Conservation (phyloP, 2,888 invertebrate genomes). For the Cataglyphis cursor region DNA sequence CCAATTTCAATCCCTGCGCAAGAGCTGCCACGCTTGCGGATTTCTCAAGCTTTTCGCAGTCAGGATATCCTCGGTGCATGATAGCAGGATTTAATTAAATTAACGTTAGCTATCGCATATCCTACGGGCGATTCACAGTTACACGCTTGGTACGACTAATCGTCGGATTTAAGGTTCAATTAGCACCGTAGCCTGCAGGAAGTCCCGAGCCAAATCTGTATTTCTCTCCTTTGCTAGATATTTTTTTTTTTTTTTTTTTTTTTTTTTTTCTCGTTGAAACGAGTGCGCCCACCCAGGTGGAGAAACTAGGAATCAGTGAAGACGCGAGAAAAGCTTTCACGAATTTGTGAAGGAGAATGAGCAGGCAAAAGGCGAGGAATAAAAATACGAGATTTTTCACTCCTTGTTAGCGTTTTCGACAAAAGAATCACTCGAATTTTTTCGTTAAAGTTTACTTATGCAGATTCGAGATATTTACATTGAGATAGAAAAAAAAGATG, state of each 20-base stretch:
- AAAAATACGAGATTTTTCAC: conserved; percentile 18
- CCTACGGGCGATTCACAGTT: conserved; percentile 75
- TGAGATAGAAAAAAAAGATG: not conserved
- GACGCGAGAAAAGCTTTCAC: conserved; percentile 2
- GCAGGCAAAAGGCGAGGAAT: conserved; percentile 14
- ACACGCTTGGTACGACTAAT: conserved; percentile 77
- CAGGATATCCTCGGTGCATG: conserved; percentile 71
- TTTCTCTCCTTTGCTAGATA: conserved; percentile 17
- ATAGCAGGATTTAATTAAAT: conserved; percentile 79
- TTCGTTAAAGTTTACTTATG: conserved; percentile 33
- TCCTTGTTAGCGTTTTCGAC: conserved; percentile 30
- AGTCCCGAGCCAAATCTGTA: conserved; percentile 12
- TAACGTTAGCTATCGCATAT: conserved; percentile 74
- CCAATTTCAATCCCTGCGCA: not conserved
- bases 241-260: not conserved
- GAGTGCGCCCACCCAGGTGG: not conserved
- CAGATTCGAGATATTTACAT: conserved; percentile 43
- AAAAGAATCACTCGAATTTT: conserved; percentile 1
- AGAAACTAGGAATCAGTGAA: conserved; percentile 6
- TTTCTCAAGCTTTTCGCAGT: conserved; percentile 13
- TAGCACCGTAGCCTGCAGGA: conserved; percentile 62
- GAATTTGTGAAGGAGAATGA: conserved; percentile 22
- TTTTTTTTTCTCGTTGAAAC: not conserved
- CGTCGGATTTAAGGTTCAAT: conserved; percentile 75
- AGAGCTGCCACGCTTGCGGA: conserved; percentile 23